Evolutionary conservation across 1,140 invertebrate species (phyloP).

Genomic region (Drosophila setifemur): DNA sequence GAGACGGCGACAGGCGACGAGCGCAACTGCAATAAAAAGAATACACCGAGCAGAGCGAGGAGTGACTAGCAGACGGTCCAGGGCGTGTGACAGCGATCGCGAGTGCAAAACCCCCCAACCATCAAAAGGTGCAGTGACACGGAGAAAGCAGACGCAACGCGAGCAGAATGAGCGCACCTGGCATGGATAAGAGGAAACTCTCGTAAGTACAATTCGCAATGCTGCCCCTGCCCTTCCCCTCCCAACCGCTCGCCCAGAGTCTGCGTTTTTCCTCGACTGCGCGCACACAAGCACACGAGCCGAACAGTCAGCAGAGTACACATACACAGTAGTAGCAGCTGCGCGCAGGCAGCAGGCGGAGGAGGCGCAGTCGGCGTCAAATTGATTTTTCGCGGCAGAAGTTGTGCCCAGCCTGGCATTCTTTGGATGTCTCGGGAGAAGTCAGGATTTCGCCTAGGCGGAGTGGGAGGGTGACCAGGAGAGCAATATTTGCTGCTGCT

Average conservation of each 20-base stretch:
- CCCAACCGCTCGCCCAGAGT: too few relatives aligned
- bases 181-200: constrained; percentile 84
- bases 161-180: constrained; percentile 77
- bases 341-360: constrained; percentile 53
- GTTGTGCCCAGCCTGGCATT: constrained; percentile 17
- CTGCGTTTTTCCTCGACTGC: constrained; percentile 46
- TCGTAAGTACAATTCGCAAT: constrained; percentile 82
- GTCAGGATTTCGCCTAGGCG: constrained; percentile 17
- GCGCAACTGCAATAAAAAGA: background rate
- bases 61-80: constrained; percentile 25
- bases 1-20: background rate
- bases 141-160: constrained; percentile 22
- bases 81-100: constrained; percentile 37
- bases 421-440: constrained; percentile 46
- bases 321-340: constrained; percentile 51
- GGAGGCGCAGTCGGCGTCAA: constrained; percentile 62
- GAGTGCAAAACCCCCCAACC: constrained; percentile 47
- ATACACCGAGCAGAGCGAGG: constrained; percentile 18
- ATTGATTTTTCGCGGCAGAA: constrained; percentile 75
- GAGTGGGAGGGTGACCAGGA: background rate
- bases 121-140: constrained; percentile 43
- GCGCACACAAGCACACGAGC: constrained; percentile 45
- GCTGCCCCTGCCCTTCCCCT: background rate
- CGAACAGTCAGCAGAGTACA: constrained; percentile 23
- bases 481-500: too few relatives aligned